These are phyloP conservation scores for Pao palembangensis DNA, from an alignment of 2,113 vertebrate species.

Conservation along the genomic window DNA sequence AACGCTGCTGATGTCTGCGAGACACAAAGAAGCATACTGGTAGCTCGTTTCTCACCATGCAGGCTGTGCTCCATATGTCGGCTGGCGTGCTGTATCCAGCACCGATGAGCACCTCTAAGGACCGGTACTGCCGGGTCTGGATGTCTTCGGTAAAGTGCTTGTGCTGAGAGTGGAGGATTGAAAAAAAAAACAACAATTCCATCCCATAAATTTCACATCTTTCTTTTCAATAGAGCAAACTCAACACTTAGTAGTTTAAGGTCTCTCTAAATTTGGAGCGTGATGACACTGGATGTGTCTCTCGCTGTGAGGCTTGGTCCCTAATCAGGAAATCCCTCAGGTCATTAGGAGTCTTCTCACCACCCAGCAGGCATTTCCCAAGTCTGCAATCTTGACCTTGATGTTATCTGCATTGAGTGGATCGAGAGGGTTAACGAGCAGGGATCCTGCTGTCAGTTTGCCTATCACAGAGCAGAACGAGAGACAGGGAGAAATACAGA, in stretches of 20 bases:
- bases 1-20: not conserved
- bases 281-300: constrained; percentile 24
- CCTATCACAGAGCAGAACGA: constrained; percentile 63
- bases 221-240: too few species aligned
- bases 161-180: constrained; percentile 70
- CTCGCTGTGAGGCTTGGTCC: constrained; percentile 9
- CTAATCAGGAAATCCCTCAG: constrained; percentile 55
- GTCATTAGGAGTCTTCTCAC: constrained; percentile 78
- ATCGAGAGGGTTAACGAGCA: constrained; percentile 95
- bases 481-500: not conserved
- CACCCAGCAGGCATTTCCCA: constrained; percentile 99
- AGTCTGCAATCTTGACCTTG: constrained; percentile 97
- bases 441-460: constrained; percentile 85
- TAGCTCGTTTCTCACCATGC: constrained; percentile 82
- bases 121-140: constrained; percentile 95
- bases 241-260: not conserved
- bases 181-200: not conserved
- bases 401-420: constrained; percentile 93
- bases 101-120: constrained; percentile 93
- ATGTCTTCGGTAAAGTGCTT: constrained; percentile 99
- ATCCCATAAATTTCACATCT: not conserved
- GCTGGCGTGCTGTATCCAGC: constrained; percentile 92
- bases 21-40: not conserved
- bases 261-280: constrained; percentile 19
- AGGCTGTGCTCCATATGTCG: constrained; percentile 98